A percentile compares a stretch with the other conserved stretches of the same genome.
phyloP scores from a whole-genome alignment of 2,113 vertebrate species.

The Odontophorus gujanensis region DNA sequence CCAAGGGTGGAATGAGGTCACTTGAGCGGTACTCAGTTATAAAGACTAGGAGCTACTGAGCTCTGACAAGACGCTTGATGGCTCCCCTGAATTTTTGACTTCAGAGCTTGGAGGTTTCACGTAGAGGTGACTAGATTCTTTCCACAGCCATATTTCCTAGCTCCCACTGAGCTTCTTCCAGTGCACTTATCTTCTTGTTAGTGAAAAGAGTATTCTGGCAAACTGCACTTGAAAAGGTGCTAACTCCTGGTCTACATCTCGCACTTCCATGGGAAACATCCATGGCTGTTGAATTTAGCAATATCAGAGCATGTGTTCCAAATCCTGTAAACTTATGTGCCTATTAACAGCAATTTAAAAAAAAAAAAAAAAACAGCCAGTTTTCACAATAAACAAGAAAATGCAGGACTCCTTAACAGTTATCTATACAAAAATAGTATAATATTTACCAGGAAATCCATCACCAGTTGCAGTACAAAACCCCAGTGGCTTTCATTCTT shows the following conservation, averaged over 20 bases:
- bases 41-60: neutral
- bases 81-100: neutral
- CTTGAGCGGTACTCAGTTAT: neutral
- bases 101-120: neutral
- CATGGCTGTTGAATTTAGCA: constrained; percentile 19
- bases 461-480: neutral
- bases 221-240: neutral
- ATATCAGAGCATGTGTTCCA: constrained; percentile 23
- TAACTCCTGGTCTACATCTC: constrained; percentile 25
- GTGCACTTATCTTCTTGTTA: neutral
- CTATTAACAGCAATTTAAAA: neutral
- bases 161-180: neutral
- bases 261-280: neutral
- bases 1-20: neutral
- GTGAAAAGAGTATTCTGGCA: neutral
- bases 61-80: neutral
- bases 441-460: constrained; percentile 22
- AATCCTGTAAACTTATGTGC: neutral
- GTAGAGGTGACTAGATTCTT: neutral
- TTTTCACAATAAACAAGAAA: constrained; percentile 36
- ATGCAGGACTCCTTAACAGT: constrained; percentile 4
- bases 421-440: constrained; percentile 24
- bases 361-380: neutral
- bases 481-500: neutral
- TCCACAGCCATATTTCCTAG: neutral